Base-by-base conservation (phyloP, 1,140 invertebrate species). In the Metopolophium dirhodum region DNA sequence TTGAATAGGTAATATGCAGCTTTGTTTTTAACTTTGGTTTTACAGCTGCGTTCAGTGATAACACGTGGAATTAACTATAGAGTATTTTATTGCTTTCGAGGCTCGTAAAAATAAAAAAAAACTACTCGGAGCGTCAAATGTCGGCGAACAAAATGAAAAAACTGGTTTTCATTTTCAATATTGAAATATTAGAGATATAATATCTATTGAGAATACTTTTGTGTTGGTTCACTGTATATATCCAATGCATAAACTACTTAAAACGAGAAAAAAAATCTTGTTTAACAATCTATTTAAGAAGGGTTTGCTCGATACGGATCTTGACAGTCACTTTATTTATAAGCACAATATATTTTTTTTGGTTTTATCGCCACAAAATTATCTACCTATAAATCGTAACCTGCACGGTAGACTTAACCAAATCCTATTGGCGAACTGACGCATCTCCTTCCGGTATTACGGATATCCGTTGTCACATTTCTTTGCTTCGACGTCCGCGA, bases 251-350 rank as follows among this genome's bases (percentile, higher is more conserved):
- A 23, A 57, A 57, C 49, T 89, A 57, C 88, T 57, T 37, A 90
- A 41, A 45, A 90, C n/a, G 51, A 90, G 22, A 45, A 68, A 45
- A 57, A 37, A 49, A 90, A 30, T 90, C 89, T 90, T 45, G 89
- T 68, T 68, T 37, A 37, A 90, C 89, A 30, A 90, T 90, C 57
- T 61, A 57, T 89, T 89, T 68, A 61, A 90, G 54, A 90, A 90
- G 88, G 88, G n/a, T 90, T 90, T 45, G 51, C 23, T 41, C 18
- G 88, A 90, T 90, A 61, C 18, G 45, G 41, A 90, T 90, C 88
- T 90, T 61, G 88, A 90, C 88, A 61, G 88, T 41, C 54, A 37
- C 88, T 61, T 90, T 90, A 90, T 90, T 90, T 90, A 90, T 90
- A 61, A 61, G 88, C 26, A 45, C n/a, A 61, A 90, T 61, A 90